These are phyloP conservation scores for Petrocephalus zakoni DNA, from an alignment of 2,113 vertebrate genomes.

Conservation along the genomic window DNA sequence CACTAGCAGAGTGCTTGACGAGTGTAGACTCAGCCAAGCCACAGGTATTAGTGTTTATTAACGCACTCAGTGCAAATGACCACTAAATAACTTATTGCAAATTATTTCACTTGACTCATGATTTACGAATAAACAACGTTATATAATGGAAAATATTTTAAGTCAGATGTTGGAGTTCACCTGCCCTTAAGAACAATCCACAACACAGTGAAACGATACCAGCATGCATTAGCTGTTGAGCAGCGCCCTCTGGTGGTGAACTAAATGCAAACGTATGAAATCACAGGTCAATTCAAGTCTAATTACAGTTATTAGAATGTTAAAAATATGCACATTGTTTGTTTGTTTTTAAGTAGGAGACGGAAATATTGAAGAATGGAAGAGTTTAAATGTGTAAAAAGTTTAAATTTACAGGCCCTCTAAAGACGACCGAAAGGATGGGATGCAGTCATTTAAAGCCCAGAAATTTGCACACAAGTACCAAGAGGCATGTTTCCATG, in stretches of 20 bases:
- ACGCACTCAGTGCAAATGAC: not conserved
- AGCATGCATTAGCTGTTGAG: not conserved
- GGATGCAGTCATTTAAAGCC: not conserved
- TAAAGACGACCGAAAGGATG: not conserved
- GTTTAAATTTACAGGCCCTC: too few species aligned
- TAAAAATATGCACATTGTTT: not conserved
- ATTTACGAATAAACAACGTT: not conserved
- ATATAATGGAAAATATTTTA: not conserved
- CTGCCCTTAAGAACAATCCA: not conserved
- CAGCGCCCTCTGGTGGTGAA: not conserved
- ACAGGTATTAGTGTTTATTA: not conserved
- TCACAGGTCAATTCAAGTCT: not conserved
- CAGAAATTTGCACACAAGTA: not conserved
- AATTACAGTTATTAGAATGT: not conserved
- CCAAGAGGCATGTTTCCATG: not conserved
- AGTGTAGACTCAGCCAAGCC: not conserved
- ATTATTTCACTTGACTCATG: not conserved
- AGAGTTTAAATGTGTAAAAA: too few species aligned
- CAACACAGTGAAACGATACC: not conserved
- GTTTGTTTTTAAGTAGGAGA: not conserved
- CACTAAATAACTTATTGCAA: not conserved
- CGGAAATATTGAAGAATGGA: too few species aligned
- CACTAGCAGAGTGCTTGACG: not conserved
- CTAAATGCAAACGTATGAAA: not conserved
- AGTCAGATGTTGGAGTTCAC: not conserved